Percentiles rank a stretch among this genome's conserved stretches.
Evolutionary conservation across 1,140 invertebrate genomes (phyloP).

Genomic region (Globodera rostochiensis): DNA sequence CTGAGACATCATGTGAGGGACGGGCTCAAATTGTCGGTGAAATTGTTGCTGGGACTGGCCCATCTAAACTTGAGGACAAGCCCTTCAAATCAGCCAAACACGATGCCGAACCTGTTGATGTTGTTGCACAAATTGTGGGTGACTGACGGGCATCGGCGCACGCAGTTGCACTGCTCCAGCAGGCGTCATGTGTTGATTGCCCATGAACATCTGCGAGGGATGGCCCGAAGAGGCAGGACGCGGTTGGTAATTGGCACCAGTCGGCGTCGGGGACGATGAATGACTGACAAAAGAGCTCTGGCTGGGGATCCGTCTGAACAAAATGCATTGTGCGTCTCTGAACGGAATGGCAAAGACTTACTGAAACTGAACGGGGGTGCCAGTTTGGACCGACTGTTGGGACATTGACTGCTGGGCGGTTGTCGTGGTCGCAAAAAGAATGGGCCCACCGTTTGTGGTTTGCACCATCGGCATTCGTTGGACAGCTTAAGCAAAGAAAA

Average conservation of each 20-base stretch:
- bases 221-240: slow-evolving; percentile 7
- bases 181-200: neutral
- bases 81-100: slow-evolving; percentile 18
- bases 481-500: neutral
- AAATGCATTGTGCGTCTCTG: neutral
- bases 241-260: neutral
- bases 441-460: neutral
- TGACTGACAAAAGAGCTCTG: slow-evolving; percentile 31
- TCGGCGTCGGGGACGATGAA: slow-evolving; percentile 2
- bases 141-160: neutral
- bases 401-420: neutral
- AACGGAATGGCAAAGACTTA: neutral
- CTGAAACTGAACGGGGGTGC: slow-evolving; percentile 19
- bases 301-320: slow-evolving; percentile 38
- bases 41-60: slow-evolving; percentile 25
- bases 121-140: slow-evolving; percentile 24
- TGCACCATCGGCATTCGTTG: slow-evolving; percentile 29
- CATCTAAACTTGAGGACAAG: neutral
- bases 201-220: slow-evolving; percentile 16
- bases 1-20: neutral
- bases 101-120: slow-evolving; percentile 19
- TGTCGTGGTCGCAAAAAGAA: slow-evolving; percentile 4
- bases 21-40: slow-evolving; percentile 1
- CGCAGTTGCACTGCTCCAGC: neutral
- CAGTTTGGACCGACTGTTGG: neutral